Conservation (phyloP, 2,888 invertebrate species). For the Eristalis tenax region DNA sequence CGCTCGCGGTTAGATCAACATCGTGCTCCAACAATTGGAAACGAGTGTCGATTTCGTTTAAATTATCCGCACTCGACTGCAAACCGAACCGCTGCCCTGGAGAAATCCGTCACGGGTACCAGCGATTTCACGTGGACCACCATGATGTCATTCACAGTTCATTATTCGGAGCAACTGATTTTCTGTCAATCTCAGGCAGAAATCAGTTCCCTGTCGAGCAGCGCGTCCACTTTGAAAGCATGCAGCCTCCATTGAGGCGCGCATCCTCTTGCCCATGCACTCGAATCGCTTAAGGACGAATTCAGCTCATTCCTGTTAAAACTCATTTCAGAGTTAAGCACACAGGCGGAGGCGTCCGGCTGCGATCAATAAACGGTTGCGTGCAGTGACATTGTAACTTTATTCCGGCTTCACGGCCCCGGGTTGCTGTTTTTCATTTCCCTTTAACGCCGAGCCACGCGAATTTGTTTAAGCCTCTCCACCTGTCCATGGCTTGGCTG, state of each 20-base stretch:
- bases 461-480: constrained; percentile 39
- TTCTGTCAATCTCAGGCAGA: background rate
- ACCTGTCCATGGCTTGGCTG: constrained; percentile 40
- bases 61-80: too few relatives aligned
- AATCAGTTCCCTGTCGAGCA: background rate
- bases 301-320: background rate
- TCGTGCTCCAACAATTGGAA: too few relatives aligned
- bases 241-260: background rate
- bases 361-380: constrained; percentile 10
- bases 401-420: background rate
- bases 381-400: constrained; percentile 20
- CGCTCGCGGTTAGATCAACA: too few relatives aligned
- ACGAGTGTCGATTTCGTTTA: too few relatives aligned
- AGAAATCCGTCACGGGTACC: too few relatives aligned
- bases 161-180: background rate
- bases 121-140: background rate
- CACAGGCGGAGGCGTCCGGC: background rate
- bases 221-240: background rate
- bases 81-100: too few relatives aligned
- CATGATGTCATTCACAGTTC: background rate
- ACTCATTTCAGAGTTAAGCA: background rate
- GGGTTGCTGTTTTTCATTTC: background rate
- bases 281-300: background rate
- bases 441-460: constrained; percentile 13
- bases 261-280: background rate